A percentile compares a stretch with the other conserved stretches of the same genome.
These are phyloP conservation scores for Emmelina monodactyla DNA, from an alignment of 2,888 invertebrate genomes.

Conservation along the genomic window DNA sequence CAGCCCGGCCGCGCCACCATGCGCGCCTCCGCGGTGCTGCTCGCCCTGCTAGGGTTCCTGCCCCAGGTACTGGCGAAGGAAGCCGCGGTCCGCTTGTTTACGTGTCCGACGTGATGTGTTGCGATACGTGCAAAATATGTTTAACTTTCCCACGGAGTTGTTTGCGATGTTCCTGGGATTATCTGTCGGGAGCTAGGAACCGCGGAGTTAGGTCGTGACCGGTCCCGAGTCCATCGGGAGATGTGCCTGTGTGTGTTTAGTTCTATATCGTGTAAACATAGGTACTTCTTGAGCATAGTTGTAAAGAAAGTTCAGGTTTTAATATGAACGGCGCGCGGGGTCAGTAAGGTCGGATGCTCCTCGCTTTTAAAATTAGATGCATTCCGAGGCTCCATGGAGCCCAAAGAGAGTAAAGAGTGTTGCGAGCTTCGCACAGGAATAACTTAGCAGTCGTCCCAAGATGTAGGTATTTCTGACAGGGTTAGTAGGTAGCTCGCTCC, in stretches of 20 bases:
- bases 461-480: slow-evolving; percentile 55
- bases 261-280: slow-evolving; percentile 58
- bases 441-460: slow-evolving; percentile 45
- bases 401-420: slow-evolving; percentile 32
- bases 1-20: slow-evolving; percentile 60
- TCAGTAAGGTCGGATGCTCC: slow-evolving; percentile 62
- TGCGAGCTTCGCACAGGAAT: slow-evolving; percentile 37
- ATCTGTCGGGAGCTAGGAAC: slow-evolving; percentile 25
- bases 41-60: slow-evolving; percentile 65
- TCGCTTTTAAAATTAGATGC: slow-evolving; percentile 64
- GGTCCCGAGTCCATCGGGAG: slow-evolving; percentile 37
- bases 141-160: slow-evolving; percentile 51
- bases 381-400: slow-evolving; percentile 53
- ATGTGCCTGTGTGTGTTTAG: slow-evolving; percentile 51
- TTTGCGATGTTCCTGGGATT: slow-evolving; percentile 11
- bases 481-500: slow-evolving; percentile 52
- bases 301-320: slow-evolving; percentile 66
- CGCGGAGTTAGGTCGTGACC: slow-evolving; percentile 56
- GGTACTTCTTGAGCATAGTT: slow-evolving; percentile 42
- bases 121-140: slow-evolving; percentile 13
- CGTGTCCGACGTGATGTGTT: slow-evolving; percentile 18
- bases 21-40: slow-evolving; percentile 63
- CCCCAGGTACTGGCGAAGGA: slow-evolving; percentile 57
- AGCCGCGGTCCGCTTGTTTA: slow-evolving; percentile 52
- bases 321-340: slow-evolving; percentile 57